Percentiles rank a stretch among this genome's conserved stretches.
These are phyloP conservation scores for Cyanistes caeruleus DNA, from an alignment of 2,113 vertebrate genomes.

Conservation along the genomic window DNA sequence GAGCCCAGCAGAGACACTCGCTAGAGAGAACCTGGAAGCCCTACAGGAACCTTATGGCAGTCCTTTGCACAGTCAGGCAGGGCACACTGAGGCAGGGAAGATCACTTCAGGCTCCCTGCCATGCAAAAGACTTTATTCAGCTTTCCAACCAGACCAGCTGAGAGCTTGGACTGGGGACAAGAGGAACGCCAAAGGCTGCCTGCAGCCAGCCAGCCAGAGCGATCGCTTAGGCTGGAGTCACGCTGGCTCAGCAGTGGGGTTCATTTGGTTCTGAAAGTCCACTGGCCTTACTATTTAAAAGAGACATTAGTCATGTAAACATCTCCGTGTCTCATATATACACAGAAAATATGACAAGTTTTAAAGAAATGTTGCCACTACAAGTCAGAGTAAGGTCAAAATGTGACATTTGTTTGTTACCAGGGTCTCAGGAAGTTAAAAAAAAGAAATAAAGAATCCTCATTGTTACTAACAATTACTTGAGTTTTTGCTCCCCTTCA, in stretches of 20 bases:
- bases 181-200: neutral
- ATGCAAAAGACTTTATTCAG: neutral
- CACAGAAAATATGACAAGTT: neutral
- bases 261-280: neutral
- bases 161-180: neutral
- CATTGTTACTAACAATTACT: neutral
- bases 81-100: neutral
- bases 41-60: neutral
- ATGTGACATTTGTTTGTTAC: neutral
- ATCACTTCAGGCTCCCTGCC: neutral
- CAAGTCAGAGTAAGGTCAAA: neutral
- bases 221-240: neutral
- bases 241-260: neutral
- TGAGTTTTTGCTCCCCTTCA: neutral
- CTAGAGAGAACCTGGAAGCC: neutral
- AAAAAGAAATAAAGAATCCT: neutral
- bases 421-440: neutral
- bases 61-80: neutral
- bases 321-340: accelerated
- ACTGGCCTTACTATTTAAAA: neutral
- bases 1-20: accelerated
- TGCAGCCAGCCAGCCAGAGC: neutral
- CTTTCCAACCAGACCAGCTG: neutral
- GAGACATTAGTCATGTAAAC: neutral
- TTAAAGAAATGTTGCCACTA: neutral